Conservation (phyloP, 2,113 vertebrate genomes). For the Hippocampus abdominalis region DNA sequence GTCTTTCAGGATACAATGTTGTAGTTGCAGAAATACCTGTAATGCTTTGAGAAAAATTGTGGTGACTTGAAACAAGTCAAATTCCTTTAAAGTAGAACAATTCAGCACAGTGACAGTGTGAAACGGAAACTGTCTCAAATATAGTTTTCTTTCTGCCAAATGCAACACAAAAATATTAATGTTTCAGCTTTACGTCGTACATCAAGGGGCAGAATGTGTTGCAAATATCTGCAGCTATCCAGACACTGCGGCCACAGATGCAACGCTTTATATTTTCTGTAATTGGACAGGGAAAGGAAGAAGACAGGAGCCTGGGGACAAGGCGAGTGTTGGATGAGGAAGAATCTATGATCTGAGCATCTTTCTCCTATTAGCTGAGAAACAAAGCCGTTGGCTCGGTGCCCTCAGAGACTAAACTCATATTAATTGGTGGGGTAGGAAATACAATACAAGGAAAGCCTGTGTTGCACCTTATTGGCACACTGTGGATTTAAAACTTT, state of each 20-base stretch:
- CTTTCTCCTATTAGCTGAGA: slow-evolving; percentile 32
- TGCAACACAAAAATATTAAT: slow-evolving; percentile 9
- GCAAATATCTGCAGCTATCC: slow-evolving; percentile 48
- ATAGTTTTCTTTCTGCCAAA: slow-evolving; percentile 38
- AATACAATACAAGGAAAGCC: slow-evolving; percentile 31
- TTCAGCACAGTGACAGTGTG: neutral
- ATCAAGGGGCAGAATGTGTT: slow-evolving; percentile 30
- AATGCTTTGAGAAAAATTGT: neutral
- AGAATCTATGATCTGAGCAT: slow-evolving; percentile 56
- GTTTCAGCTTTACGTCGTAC: slow-evolving; percentile 36
- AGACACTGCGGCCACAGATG: slow-evolving; percentile 38
- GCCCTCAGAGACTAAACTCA: slow-evolving; percentile 43
- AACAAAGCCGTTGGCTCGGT: slow-evolving; percentile 40
- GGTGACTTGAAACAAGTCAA: neutral
- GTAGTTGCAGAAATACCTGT: neutral
- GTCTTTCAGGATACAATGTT: slow-evolving; percentile 9
- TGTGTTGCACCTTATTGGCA: slow-evolving; percentile 8
- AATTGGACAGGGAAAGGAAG: slow-evolving; percentile 56
- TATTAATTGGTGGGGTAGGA: slow-evolving; percentile 48
- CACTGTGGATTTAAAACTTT: neutral
- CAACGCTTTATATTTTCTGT: slow-evolving; percentile 37
- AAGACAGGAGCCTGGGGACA: slow-evolving; percentile 47
- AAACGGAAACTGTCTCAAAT: neutral
- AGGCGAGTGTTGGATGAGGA: slow-evolving; percentile 37
- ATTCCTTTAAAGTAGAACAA: neutral